phyloP scores from a whole-genome alignment of 2,113 vertebrate species.

The Phylloscopus trochiloides region DNA sequence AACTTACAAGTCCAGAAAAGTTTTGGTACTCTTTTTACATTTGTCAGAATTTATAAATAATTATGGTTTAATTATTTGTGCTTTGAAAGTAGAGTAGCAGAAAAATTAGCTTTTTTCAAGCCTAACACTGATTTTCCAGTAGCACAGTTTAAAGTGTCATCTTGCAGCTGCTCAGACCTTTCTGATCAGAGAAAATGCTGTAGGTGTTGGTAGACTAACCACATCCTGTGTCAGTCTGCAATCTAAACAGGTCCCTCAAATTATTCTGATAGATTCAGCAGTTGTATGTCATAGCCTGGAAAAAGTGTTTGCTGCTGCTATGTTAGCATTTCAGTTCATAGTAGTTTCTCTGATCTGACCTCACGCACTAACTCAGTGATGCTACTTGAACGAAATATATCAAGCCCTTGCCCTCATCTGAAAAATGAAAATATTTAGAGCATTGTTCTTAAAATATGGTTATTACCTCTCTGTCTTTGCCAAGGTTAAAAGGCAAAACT shows the following conservation, averaged over 20 bases:
- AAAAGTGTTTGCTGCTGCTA: neutral
- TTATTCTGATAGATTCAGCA: neutral
- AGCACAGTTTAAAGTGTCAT: neutral
- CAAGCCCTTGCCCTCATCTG: neutral
- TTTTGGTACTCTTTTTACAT: neutral
- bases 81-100: neutral
- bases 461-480: neutral
- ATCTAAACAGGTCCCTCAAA: neutral
- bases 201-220: neutral
- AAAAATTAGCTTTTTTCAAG: neutral
- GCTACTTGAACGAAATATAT: neutral
- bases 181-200: neutral
- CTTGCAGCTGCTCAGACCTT: neutral
- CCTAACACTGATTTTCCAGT: neutral
- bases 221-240: neutral
- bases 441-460: neutral
- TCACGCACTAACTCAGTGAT: neutral
- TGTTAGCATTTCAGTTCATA: accelerated
- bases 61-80: neutral
- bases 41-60: neutral
- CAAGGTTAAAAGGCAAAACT: neutral
- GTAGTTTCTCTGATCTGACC: neutral
- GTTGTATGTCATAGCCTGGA: neutral
- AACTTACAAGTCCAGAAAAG: neutral
- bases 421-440: neutral